Base-by-base conservation (phyloP, 2,797 vertebrate species). In the Glossophaga mutica region DNA sequence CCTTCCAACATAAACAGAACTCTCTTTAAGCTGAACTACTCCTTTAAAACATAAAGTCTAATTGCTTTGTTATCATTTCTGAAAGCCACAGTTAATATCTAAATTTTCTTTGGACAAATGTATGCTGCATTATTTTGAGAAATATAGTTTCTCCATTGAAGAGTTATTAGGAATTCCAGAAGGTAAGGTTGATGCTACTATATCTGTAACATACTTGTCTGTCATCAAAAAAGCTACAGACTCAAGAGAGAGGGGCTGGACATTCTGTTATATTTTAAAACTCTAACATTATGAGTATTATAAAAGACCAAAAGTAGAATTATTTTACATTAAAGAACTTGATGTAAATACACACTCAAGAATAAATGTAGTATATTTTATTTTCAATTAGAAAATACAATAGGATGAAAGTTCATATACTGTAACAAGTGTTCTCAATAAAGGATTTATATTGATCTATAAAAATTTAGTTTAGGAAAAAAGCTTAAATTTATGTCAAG, bases 361-460 rank as follows among this genome's bases (percentile, higher is more conserved):
- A 90, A 84, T 79, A 70, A 6, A 67, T 15, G 22, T 4, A 34
- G 34, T 44, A 55, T 52, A 52, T 48, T 83, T 82, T 73, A 55
- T 92, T 95, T 93, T 74, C 39, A 55, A 87, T 46, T 12, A 73
- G 39, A 95, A 79, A 89, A 74, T 87, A 84, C 55, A 65, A 48
- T 55, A 55, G 0, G 9, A 84, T 84, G 9, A 79, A 95, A 10
- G 10, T 87, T 87, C 8, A 22, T 29, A 74, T 70, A 29, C 9
- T 10, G 5, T 62, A 62, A 32, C 15, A 59, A 73, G 9, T 18
- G 1, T 26, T 70, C 44, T 90, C 29, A 94, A 68, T 29, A 16
- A 29, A 89, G 5, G 48, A 52, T 22, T 68, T 88, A 21, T 68
- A 62, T 37, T 74, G 16, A 77, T 85, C 50, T 83, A 12, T 34